phyloP scores from a whole-genome alignment of 2,888 invertebrate species.

The Dryobota labecula region DNA sequence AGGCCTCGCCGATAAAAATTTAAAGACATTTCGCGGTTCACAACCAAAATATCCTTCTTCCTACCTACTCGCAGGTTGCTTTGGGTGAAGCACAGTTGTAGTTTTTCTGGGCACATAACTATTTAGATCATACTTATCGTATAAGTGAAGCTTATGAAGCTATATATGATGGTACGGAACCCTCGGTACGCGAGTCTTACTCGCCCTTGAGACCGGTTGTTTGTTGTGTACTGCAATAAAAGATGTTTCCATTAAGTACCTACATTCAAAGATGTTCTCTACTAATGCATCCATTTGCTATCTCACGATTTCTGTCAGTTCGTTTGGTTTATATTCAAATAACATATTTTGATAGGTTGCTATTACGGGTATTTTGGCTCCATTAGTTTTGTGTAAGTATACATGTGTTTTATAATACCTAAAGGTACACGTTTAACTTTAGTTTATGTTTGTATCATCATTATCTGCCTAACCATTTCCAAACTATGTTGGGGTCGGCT shows the following conservation, averaged over 20 bases:
- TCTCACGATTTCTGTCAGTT: slow-evolving; percentile 46
- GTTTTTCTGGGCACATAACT: no score
- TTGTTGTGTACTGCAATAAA: slow-evolving; percentile 16
- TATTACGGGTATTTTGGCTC: slow-evolving; percentile 14
- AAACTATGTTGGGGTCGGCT: no score
- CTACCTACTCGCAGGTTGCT: no score
- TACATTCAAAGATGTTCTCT: slow-evolving; percentile 5
- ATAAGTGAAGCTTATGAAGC: no score
- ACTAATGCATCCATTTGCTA: slow-evolving; percentile 49
- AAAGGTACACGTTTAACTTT: not conserved
- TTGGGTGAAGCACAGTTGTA: no score
- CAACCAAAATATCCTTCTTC: no score
- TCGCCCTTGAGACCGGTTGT: slow-evolving; percentile 8
- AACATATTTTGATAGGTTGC: slow-evolving; percentile 3
- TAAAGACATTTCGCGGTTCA: no score
- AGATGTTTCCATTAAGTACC: slow-evolving; percentile 17
- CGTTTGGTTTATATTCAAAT: slow-evolving; percentile 29
- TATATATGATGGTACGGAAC: slow-evolving; percentile 1
- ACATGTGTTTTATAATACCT: not conserved
- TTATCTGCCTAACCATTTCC: no score
- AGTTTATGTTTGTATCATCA: not conserved
- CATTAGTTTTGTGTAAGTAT: not conserved
- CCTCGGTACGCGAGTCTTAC: not conserved
- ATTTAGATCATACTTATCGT: no score
- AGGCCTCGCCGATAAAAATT: no score